Conservation (phyloP, 2,113 vertebrate genomes). For the Eurypyga helias region DNA sequence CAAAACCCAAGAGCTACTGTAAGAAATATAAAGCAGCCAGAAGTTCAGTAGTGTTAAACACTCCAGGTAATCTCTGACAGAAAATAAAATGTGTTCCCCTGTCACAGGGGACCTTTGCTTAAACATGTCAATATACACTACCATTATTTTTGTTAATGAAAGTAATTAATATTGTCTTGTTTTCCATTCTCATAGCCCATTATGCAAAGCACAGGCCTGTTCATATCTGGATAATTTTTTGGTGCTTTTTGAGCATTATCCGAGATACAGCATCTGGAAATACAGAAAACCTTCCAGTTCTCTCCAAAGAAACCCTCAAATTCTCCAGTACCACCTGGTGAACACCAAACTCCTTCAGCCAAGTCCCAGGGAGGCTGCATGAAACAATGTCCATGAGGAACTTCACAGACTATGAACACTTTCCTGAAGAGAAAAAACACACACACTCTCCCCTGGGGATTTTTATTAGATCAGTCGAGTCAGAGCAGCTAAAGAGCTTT, state of each 20-base stretch:
- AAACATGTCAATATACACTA: neutral
- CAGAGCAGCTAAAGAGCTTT: neutral
- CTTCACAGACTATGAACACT: rapidly evolving
- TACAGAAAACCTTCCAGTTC: neutral
- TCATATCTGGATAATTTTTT: neutral
- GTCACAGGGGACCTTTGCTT: neutral
- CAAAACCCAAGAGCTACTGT: neutral
- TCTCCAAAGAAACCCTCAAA: neutral
- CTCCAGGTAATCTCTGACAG: neutral
- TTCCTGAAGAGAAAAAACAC: neutral
- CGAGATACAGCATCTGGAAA: neutral
- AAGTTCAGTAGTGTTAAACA: neutral
- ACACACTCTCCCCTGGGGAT: neutral
- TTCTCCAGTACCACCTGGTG: neutral
- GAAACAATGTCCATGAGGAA: neutral
- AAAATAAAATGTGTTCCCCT: neutral
- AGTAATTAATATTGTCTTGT: neutral
- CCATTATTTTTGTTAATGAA: neutral
- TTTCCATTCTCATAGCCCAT: neutral
- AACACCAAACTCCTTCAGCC: neutral
- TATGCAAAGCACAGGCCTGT: neutral
- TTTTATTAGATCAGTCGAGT: neutral
- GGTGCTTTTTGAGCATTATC: neutral
- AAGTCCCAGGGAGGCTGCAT: neutral
- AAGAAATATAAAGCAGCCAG: neutral